Conservation (phyloP, 2,888 invertebrate species). For the Himalopsyche anomala region DNA sequence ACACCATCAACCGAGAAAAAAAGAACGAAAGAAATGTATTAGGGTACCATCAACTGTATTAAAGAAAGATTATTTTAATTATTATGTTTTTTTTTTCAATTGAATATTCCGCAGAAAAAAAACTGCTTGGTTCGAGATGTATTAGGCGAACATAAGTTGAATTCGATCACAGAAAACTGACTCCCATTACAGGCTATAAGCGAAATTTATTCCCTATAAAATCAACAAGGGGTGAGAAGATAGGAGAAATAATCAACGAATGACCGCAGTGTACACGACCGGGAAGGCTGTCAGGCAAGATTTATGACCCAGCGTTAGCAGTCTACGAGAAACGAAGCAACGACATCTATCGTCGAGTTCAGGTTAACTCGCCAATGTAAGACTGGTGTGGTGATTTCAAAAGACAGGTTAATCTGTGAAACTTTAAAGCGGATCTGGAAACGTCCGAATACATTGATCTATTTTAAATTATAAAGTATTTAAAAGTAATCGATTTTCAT, state of each 20-base stretch:
- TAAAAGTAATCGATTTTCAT: no score
- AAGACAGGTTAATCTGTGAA: conserved; percentile 31
- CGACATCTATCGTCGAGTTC: background rate
- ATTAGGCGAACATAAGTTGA: background rate
- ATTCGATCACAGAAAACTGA: background rate
- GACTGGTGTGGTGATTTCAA: conserved; percentile 12
- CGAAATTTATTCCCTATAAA: conserved; percentile 36
- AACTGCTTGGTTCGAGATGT: background rate
- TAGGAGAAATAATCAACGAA: conserved; percentile 7
- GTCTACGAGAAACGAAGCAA: conserved; percentile 16
- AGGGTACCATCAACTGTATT: no score
- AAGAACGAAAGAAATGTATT: no score
- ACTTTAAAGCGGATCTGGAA: background rate
- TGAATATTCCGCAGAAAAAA: no score
- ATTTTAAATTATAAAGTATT: no score
- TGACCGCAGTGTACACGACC: conserved; percentile 13
- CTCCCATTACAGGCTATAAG: background rate
- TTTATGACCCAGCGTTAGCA: conserved; percentile 1
- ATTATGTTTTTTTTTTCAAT: no score
- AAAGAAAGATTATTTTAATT: no score
- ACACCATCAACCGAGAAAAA: no score
- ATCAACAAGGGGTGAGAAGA: background rate
- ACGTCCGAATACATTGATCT: background rate
- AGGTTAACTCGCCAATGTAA: background rate
- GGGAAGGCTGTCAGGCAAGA: conserved; percentile 22